Evolutionary conservation across 2,888 invertebrate genomes (phyloP).

Genomic region (Eledona agricola): DNA sequence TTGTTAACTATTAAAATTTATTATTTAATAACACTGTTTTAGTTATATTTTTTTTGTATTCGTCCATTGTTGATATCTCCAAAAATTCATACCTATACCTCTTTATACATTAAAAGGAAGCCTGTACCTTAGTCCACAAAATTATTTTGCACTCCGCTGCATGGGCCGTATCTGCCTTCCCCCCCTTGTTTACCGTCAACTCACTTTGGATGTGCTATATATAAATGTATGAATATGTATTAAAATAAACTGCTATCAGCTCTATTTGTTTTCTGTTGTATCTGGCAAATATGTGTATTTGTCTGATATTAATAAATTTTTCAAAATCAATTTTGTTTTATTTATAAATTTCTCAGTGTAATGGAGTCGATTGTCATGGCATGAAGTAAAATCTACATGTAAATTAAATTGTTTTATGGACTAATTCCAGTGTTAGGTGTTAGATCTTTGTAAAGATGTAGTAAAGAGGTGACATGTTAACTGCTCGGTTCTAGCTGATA

Average conservation of each 20-base stretch:
- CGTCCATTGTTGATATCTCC: constrained; percentile 56
- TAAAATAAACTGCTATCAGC: constrained; percentile 64
- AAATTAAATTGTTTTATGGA: constrained; percentile 23
- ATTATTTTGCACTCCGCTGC: constrained; percentile 61
- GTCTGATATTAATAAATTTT: constrained; percentile 64
- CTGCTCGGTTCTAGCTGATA: constrained; percentile 34
- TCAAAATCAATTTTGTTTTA: constrained; percentile 55
- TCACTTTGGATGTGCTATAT: constrained; percentile 65
- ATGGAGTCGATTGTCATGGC: constrained; percentile 19
- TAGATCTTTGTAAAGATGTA: constrained; percentile 33
- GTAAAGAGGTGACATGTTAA: constrained; percentile 32
- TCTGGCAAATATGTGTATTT: constrained; percentile 61
- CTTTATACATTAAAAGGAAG: constrained; percentile 48
- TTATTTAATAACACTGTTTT: constrained; percentile 62
- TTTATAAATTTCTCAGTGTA: constrained; percentile 30
- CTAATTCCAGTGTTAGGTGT: constrained; percentile 33
- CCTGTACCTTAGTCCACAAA: constrained; percentile 58
- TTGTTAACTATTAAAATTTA: constrained; percentile 62
- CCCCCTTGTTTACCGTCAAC: constrained; percentile 60
- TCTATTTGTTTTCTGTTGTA: constrained; percentile 65
- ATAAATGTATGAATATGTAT: constrained; percentile 66
- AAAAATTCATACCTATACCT: constrained; percentile 49
- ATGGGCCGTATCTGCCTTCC: constrained; percentile 57
- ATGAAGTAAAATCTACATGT: constrained; percentile 19
- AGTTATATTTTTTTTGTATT: constrained; percentile 58